Base-by-base conservation (phyloP, 53 echinoderm and acorn worm species). In the Luidia sarsii region DNA sequence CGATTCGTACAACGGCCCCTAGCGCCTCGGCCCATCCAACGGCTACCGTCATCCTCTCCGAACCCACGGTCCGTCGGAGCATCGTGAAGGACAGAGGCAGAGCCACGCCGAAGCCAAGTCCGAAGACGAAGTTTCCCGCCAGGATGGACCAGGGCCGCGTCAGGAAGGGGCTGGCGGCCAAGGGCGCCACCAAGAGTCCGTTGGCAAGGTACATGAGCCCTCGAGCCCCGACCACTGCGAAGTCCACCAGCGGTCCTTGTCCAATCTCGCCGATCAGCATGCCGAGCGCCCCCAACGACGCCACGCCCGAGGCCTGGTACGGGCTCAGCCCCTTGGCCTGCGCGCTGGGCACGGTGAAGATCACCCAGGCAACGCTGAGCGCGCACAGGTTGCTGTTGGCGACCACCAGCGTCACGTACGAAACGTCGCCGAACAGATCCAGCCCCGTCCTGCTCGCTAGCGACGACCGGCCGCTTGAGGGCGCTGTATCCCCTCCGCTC, bases 11-110 rank as follows among this genome's bases (percentile, higher is more conserved):
- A 23, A 71, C 33, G 19, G 52, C 53, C 2, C 71, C 53, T 9
- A 19, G 19, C 18, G 71, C 71, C 52, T 71, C 71, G 0, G 71
- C 71, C 71, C 71, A 71, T 0, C 71, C 71, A 35, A 71, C 71
- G 19, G 71, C 71, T 15, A 32, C 33, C 20, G 48, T 52, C 71
- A 71, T 71, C 31, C 20, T 30, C 31, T 46, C 33, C 35, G 10
- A n/a, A 14, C 71, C 71, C 33, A 71, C 71, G 18, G 53, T n/a
- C 19, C 10, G 10, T 33, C 71, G 34, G 2, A 71, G 29, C 71
- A 71, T 71, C 2, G 71, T 71, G 53, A 71, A 71, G 36, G 51
- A 32, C 52, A 71, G 22, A 2, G 71, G 71, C 7, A 71, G 34
- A 2, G 36, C 34, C 20, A 71, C 37, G 34, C 71, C 71, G 33